Base-by-base conservation (phyloP, 2,113 vertebrate species). In the Pollachius pollachius region DNA sequence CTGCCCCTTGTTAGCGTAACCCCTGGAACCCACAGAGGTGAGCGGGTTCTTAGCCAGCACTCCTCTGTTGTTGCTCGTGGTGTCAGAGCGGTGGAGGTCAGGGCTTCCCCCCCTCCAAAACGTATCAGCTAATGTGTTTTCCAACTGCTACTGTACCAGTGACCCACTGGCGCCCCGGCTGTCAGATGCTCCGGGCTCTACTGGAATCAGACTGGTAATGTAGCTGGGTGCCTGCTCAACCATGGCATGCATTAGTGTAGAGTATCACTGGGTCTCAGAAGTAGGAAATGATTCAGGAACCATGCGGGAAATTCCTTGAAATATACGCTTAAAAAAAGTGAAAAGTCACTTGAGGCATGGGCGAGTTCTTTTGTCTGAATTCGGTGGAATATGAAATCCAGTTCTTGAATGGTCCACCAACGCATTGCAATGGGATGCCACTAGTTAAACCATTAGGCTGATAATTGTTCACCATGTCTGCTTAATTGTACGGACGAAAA, bases 111-210 rank as follows among this genome's bases (percentile, higher is more conserved):
- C 41, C 57, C 17, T 17, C 12, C 21, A 19, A 61, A 21, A 70
- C 74, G 76, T 75, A 84, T 81, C 74, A 82, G 57, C 70, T 83
- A 83, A 86, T 85, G 76, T 63, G 72, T 82, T 83, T 82, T 83
- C 76, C 78, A 68, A 56, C 60, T 76, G 69, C 78, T 57, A 79
- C 70, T 77, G 75, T 78, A 78, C 75, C 65, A 68, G 27, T 77
- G 80, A 79, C 78, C 76, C 69, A 73, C 62, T 65, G 70, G 69
- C 68, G 68, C 74, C 65, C 54, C 16, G 18, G 16, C 71, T 73
- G 60, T 75, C 71, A 17, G 72, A 68, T 77, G 73, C 71, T 77
- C 77, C 67, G 69, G 75, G 73, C 80, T 81, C 80, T 83, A 72
- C 62, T 61, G 74, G 82, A 77, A 73, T 80, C 84, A 81, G 63